Conservation (phyloP, 2,888 invertebrate genomes). For the Tanypteryx hageni region DNA sequence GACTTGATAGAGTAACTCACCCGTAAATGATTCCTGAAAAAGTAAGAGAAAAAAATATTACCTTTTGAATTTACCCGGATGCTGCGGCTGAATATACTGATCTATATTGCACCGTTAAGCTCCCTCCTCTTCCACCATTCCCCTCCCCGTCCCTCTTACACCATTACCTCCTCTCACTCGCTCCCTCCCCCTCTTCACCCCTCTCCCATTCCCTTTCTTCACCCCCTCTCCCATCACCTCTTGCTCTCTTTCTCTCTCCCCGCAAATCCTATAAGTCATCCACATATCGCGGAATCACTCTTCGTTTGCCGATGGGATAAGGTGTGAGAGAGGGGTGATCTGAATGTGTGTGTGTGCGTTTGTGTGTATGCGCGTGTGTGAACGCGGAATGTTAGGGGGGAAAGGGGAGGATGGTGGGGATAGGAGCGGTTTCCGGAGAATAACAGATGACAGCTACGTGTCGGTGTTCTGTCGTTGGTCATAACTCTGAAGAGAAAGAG, state of each 20-base stretch:
- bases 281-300: constrained; percentile 49
- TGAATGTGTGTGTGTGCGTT: neutral
- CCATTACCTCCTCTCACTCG: neutral
- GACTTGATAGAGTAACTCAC: neutral
- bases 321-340: neutral
- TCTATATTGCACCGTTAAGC: neutral
- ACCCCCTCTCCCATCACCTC: neutral
- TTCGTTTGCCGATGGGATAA: constrained; percentile 43
- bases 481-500: constrained; percentile 36
- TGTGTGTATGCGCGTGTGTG: neutral
- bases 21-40: neutral
- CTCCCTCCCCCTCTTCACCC: neutral
- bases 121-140: neutral
- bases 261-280: constrained; percentile 37
- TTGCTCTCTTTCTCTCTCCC: neutral
- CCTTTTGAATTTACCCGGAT: neutral
- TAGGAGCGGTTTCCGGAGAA: constrained; percentile 36
- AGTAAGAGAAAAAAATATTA: neutral
- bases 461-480: constrained; percentile 60
- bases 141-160: neutral
- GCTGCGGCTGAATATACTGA: neutral
- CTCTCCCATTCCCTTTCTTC: neutral
- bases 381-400: neutral
- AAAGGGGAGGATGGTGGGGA: neutral
- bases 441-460: constrained; percentile 63